A percentile compares a stretch with the other conserved stretches of the same genome.
phyloP scores from a whole-genome alignment of 2,113 vertebrate species.

The Charadrius vociferus region DNA sequence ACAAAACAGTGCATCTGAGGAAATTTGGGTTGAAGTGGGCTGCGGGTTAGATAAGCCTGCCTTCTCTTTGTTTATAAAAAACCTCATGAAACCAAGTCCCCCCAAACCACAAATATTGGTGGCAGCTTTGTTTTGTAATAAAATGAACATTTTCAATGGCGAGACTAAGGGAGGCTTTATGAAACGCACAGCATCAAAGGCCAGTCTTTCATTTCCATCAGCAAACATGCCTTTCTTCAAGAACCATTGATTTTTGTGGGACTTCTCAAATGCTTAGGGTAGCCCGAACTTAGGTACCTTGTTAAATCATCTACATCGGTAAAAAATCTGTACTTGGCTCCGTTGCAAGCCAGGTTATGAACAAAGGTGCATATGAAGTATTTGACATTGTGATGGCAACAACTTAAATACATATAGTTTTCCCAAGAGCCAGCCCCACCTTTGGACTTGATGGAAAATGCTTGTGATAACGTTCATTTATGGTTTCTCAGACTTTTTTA shows the following conservation, averaged over 20 bases:
- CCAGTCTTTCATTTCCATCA: background rate
- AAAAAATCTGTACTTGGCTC: background rate
- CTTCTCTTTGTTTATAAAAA: background rate
- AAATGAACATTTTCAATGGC: background rate
- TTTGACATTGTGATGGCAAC: background rate
- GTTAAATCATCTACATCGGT: background rate
- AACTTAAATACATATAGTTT: background rate
- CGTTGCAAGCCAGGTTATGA: background rate
- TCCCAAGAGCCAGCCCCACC: background rate
- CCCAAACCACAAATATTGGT: background rate
- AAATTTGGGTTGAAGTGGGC: background rate
- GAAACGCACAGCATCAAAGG: background rate
- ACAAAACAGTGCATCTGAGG: background rate
- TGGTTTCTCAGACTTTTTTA: background rate
- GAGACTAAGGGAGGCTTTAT: background rate
- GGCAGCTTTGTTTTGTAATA: background rate
- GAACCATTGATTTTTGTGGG: background rate
- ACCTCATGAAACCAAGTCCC: accelerated
- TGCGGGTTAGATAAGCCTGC: background rate
- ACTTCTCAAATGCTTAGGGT: background rate
- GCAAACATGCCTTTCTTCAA: background rate
- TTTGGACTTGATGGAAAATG: background rate
- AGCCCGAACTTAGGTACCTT: background rate
- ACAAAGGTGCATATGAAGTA: background rate
- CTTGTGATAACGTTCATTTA: background rate